Base-by-base conservation (phyloP, 2,797 vertebrate genomes). In the Scolopax rusticola region DNA sequence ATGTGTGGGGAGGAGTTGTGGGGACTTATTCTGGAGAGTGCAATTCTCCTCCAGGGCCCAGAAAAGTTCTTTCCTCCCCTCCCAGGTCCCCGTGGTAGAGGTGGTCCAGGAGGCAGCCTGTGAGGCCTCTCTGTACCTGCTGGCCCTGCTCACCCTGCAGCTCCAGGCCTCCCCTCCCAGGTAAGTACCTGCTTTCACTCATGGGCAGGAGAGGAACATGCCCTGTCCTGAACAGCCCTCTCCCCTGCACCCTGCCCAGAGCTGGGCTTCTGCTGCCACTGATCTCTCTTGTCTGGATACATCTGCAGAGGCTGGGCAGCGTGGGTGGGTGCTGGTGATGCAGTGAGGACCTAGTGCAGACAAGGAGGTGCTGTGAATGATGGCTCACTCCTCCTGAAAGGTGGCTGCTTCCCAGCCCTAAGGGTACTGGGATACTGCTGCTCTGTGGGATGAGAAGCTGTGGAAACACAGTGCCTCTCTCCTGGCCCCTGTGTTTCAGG, bases 121-220 rank as follows among this genome's bases (percentile, higher is more conserved):
- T 2, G 98, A 98, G 93, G 96, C 95, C 28, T 92, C 97, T 5
- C 85, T 98, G 56, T 96, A 95, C 60, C 93, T 98, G 36, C 89
- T 98, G 41, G 95, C 97, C 48, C 94, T 98, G 51, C 96, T 98
- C 33, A 92, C 93, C 48, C 53, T 97, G 78, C 96, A 97, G 89
- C 94, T 97, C 61, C 96, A 98, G 92, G 80, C 64, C 41, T 82
- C 90, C 32, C 96, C 96, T 65, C 89, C 95, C n/a, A 93, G 96
- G 98, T 98, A 92, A 97, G 97, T 82, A 67, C 24, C 18, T 0
- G 3, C 32, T 76, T 88, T 91, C 12, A 32, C 12, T 69, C 15
- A 24, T 11, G 27, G 45, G 24, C 60, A 20, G 23, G 28, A 70
- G 38, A 71, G 38, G 57, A 84, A 36, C 7, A 1, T 43, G 12